phyloP scores from a whole-genome alignment of 2,113 vertebrate genomes.

The Anoura caudifer region DNA sequence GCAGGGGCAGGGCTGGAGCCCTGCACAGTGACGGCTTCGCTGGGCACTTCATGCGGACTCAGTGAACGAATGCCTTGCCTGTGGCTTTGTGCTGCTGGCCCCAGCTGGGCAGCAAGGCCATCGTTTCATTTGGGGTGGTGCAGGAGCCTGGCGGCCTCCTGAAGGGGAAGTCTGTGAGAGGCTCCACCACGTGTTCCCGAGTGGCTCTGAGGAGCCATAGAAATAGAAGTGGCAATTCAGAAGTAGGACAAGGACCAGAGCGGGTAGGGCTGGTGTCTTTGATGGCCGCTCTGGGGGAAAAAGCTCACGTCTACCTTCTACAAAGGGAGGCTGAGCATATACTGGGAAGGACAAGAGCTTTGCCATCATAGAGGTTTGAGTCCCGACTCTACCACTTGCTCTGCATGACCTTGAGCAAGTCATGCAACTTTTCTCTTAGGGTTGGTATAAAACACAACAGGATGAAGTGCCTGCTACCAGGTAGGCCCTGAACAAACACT shows the following conservation, averaged over 20 bases:
- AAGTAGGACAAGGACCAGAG: not conserved
- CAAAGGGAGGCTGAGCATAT: rapidly evolving
- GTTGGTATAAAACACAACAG: not conserved
- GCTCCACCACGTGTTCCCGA: not conserved
- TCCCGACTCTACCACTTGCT: not conserved
- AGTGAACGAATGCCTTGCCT: not conserved
- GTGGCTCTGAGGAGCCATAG: not conserved
- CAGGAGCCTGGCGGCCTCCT: rapidly evolving
- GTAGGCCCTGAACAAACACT: too few relatives aligned
- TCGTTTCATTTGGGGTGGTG: not conserved
- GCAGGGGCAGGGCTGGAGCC: not conserved
- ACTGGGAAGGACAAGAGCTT: not conserved
- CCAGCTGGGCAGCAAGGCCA: not conserved
- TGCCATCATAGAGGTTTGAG: rapidly evolving
- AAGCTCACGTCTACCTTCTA: not conserved
- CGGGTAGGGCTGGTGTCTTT: not conserved
- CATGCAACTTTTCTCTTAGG: not conserved
- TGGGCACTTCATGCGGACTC: not conserved
- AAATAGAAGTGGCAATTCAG: not conserved
- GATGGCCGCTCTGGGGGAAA: not conserved
- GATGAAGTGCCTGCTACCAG: not conserved
- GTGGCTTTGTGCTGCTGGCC: not conserved
- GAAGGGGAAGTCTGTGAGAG: not conserved
- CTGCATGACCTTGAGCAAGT: not conserved
- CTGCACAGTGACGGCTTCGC: rapidly evolving